These are phyloP conservation scores for Myzus persicae DNA, from an alignment of 1,140 invertebrate genomes.

Conservation along the genomic window DNA sequence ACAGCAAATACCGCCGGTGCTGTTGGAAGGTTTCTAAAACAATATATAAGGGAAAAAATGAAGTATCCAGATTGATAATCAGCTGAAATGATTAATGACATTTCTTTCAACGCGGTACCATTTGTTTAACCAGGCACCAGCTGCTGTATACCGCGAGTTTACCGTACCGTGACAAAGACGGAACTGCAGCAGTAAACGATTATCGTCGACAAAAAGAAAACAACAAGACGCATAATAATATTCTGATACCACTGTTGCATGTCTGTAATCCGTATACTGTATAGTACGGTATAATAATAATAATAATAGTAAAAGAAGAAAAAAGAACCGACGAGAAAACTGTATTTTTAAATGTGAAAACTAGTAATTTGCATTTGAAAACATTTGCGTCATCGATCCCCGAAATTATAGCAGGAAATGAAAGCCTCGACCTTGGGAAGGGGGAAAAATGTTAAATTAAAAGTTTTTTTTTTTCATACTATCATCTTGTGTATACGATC, in stretches of 20 bases:
- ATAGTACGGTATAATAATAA: neutral
- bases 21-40: neutral
- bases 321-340: neutral
- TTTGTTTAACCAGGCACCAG: neutral
- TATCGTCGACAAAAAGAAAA: neutral
- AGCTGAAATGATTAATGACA: neutral
- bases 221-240: neutral
- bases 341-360: conserved; percentile 9
- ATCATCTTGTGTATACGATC: conserved; percentile 7
- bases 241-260: neutral
- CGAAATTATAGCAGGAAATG: conserved; percentile 41
- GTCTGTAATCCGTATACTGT: neutral
- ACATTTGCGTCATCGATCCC: conserved; percentile 2
- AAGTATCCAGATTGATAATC: neutral
- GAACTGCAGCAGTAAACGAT: neutral
- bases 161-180: neutral
- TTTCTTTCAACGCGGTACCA: neutral
- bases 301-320: neutral
- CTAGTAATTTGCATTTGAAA: conserved; percentile 17
- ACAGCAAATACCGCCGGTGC: neutral
- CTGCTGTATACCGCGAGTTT: neutral
- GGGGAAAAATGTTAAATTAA: neutral
- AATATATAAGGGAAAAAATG: neutral
- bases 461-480: neutral
- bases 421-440: conserved; percentile 10